Conservation (phyloP, 2,888 invertebrate species). For the Julus scanicus region DNA sequence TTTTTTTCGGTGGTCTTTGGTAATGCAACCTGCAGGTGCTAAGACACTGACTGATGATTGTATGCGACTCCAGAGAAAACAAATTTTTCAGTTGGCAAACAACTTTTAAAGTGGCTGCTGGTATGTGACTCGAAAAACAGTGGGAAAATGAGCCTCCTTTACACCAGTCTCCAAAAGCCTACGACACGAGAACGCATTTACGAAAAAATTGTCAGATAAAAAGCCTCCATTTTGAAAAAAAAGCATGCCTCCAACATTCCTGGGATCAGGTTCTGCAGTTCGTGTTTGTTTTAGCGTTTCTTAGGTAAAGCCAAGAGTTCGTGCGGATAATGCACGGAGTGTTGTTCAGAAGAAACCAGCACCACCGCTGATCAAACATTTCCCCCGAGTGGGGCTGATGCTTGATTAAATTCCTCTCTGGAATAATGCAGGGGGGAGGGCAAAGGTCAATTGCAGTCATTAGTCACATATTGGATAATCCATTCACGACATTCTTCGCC, state of each 20-base stretch:
- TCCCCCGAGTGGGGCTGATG: neutral
- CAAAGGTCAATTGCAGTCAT: slow-evolving; percentile 39
- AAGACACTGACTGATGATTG: slow-evolving; percentile 50
- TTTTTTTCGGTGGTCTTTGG: slow-evolving; percentile 18
- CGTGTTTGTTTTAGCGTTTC: slow-evolving; percentile 30
- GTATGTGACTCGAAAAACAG: neutral
- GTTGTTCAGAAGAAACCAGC: neutral
- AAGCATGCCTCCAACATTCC: neutral
- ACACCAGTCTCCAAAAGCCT: neutral
- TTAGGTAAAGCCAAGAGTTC: slow-evolving; percentile 20
- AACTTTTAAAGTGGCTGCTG: slow-evolving; percentile 29
- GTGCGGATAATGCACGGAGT: neutral
- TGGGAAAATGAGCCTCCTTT: neutral
- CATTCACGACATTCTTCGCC: neutral
- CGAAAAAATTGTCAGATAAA: neutral
- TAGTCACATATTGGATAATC: slow-evolving; percentile 18
- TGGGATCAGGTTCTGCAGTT: neutral
- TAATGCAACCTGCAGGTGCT: slow-evolving; percentile 45
- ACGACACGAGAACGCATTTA: neutral
- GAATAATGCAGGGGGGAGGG: slow-evolving; percentile 25
- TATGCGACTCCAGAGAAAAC: slow-evolving; percentile 31
- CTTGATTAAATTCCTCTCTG: slow-evolving; percentile 18
- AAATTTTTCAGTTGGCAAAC: slow-evolving; percentile 42
- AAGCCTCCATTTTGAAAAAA: neutral
- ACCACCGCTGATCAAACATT: slow-evolving; percentile 27